Evolutionary conservation across 2,888 invertebrate species (phyloP).

Genomic region (Melikaiella ostensackeni): DNA sequence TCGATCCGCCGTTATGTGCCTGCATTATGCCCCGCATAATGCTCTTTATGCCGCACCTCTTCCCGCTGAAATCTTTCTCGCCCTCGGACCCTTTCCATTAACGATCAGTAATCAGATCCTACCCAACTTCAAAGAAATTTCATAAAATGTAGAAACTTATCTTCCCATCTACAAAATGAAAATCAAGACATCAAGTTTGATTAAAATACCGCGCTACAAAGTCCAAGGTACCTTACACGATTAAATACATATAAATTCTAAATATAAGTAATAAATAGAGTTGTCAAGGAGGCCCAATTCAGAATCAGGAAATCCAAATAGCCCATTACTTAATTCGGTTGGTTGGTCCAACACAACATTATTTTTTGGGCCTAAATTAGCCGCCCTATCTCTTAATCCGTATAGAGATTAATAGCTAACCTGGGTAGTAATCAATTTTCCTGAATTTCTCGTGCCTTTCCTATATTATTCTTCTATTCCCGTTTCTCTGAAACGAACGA

Average conservation of each 20-base stretch:
- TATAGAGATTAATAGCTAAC: slow-evolving; percentile 5
- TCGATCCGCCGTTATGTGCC: slow-evolving; percentile 69
- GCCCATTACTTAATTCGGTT: not conserved
- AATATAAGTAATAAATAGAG: not conserved
- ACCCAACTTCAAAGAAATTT: slow-evolving; percentile 20
- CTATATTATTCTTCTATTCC: slow-evolving; percentile 8
- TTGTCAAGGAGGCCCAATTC: not conserved
- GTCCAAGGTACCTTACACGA: not conserved
- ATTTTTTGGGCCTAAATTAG: not conserved
- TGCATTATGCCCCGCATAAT: slow-evolving; percentile 67
- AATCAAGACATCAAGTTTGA: slow-evolving; percentile 5
- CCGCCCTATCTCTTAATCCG: not conserved
- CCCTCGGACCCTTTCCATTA: slow-evolving; percentile 21
- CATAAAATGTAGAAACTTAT: slow-evolving; percentile 10
- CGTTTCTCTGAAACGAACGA: slow-evolving; percentile 24
- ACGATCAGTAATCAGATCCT: slow-evolving; percentile 26
- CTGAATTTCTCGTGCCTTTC: slow-evolving; percentile 11
- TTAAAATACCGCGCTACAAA: not conserved
- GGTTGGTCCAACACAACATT: not conserved
- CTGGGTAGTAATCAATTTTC: slow-evolving; percentile 31
- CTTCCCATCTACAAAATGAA: slow-evolving; percentile 1
- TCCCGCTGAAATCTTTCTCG: slow-evolving; percentile 22
- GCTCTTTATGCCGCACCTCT: slow-evolving; percentile 60
- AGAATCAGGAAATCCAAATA: not conserved
- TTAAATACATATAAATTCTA: not conserved